Conservation (phyloP, 2,888 invertebrate species). For the Ophioninae sp. region DNA sequence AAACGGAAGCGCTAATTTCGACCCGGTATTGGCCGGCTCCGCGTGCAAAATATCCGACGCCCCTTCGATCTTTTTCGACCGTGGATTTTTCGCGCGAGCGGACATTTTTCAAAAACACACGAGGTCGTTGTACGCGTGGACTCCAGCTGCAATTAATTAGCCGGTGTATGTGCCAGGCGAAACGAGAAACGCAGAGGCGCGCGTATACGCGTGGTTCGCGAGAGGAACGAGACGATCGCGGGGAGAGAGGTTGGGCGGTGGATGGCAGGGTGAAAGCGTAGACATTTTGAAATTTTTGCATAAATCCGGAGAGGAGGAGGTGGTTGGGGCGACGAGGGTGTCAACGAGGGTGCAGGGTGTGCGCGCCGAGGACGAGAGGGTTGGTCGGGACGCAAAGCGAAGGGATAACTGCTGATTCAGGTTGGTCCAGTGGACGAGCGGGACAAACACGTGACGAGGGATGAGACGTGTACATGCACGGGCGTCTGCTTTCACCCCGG, state of each 20-base stretch:
- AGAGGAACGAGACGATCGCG: background rate
- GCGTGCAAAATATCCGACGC: background rate
- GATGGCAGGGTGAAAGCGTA: conserved; percentile 24
- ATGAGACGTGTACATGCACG: conserved; percentile 7
- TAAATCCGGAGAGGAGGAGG: conserved; percentile 67
- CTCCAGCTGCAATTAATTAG: conserved; percentile 57
- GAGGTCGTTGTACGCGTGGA: background rate
- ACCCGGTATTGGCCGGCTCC: background rate
- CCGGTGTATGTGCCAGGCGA: conserved; percentile 30
- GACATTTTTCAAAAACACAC: conserved; percentile 55
- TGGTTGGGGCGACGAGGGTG: conserved; percentile 49
- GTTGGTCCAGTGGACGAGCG: conserved; percentile 53
- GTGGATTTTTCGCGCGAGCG: conserved; percentile 16
- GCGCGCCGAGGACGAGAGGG: background rate
- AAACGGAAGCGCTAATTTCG: conserved; percentile 1
- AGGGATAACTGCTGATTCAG: conserved; percentile 73
- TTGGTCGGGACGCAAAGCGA: conserved; percentile 23
- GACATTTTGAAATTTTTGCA: conserved; percentile 70
- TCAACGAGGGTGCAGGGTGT: background rate
- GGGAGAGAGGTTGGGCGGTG: background rate
- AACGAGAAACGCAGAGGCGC: conserved; percentile 33
- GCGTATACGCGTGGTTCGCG: background rate
- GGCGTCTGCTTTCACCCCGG: conserved; percentile 39
- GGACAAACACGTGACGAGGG: conserved; percentile 42
- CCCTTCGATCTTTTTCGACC: background rate